Evolutionary conservation across 1,140 invertebrate species (phyloP), one percentile per base, ranked within the genome.

Genomic region (Armadillidium nasatum): DNA sequence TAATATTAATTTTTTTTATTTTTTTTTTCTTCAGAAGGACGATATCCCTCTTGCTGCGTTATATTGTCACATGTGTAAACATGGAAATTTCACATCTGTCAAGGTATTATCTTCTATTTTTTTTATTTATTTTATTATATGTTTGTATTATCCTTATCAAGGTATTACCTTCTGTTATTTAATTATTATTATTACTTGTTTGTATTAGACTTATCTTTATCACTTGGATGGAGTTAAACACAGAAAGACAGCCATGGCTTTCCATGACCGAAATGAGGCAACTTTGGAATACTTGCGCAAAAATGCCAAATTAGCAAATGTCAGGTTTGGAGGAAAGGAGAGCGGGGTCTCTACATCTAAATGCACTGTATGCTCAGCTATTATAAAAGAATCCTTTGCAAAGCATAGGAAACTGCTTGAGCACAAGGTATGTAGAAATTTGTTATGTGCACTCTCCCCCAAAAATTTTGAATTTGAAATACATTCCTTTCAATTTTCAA

Each of bases 51-150:
- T 19, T 60, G 50, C 11, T 15, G 50, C 50, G 4, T 19, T 60
- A 13, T 60, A 60, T 60, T 60, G 50, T 19, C 50, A 60, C 50
- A 60, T 60, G 50, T 60, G 50, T 19, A 60, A 60, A 60, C 50
- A 60, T 60, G 50, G 50, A 60, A 60, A 60, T 19, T 60, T 60
- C 50, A 60, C 50, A 1, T 60, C 50, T 15, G 50, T 15, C 11
- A 60, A 60, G 50, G 50, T 60, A 19, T 15, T 15, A 60, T 15
- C 4, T 3, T 3, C 7, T 60, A 60, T 60, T 60, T 3, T 19
- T 60, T 3, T 33, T 33, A 33, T 60, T 60, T 60, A 60, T 15
- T 60, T 60, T 60, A 15, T 15, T 33, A 33, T 33, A 10, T 60
- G 11, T 60, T 19, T 2, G 1, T 19, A 13, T 60, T 19, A 60